These are phyloP conservation scores for Muscina levida DNA, from an alignment of 2,888 invertebrate genomes.

Conservation along the genomic window DNA sequence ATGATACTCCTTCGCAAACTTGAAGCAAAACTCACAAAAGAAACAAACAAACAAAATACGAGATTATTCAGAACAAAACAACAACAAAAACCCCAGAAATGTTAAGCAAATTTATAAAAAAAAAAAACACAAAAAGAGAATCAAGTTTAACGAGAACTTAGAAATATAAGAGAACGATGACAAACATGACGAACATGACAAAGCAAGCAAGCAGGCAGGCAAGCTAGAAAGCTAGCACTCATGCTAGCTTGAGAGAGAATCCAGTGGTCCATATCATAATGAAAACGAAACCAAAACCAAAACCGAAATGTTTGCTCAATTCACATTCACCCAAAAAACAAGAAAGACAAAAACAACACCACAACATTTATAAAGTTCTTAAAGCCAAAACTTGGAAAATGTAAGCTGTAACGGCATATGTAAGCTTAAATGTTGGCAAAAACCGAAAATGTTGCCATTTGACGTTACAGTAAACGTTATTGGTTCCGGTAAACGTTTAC, in stretches of 20 bases:
- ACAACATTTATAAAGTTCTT: no score
- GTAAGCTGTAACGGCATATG: no score
- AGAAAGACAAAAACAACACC: not conserved
- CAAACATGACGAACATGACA: not conserved
- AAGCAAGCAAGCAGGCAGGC: not conserved
- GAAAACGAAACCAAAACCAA: constrained; percentile 38
- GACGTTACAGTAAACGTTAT: no score
- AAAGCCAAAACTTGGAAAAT: no score
- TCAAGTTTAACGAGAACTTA: not conserved
- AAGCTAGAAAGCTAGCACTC: not conserved
- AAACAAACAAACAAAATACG: constrained; percentile 7
- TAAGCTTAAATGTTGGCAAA: no score
- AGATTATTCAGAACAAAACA: constrained; percentile 47
- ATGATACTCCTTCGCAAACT: constrained; percentile 35
- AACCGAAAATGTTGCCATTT: no score
- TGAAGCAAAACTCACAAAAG: constrained; percentile 1
- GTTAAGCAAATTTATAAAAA: no score
- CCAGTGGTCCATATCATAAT: constrained; percentile 38
- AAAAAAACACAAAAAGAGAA: no score
- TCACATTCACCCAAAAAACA: not conserved
- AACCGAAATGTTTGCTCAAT: constrained; percentile 27
- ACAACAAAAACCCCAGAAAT: no score
- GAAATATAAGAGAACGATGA: not conserved
- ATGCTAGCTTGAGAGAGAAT: not conserved
- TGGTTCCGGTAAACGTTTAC: no score